Evolutionary conservation across 2,113 vertebrate species (phyloP).

Genomic region (Lipophrys pholis): DNA sequence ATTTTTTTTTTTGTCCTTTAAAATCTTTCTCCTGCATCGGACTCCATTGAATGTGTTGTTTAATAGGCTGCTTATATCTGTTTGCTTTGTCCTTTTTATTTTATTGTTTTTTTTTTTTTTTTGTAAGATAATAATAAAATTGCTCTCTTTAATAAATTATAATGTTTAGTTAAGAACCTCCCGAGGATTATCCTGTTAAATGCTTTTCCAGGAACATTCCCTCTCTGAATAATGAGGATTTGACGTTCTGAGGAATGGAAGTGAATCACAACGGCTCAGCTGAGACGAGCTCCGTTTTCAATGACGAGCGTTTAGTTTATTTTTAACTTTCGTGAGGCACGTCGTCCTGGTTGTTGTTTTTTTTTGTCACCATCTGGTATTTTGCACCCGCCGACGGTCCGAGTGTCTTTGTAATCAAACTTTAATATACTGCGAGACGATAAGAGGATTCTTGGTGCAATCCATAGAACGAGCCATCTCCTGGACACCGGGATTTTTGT

Average conservation of each 20-base stretch:
- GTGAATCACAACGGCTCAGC: constrained; percentile 26
- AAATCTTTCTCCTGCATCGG: constrained; percentile 34
- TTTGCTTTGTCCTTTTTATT: constrained; percentile 65
- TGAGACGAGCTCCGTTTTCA: constrained; percentile 38
- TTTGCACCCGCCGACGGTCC: constrained; percentile 40
- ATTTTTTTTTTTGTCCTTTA: constrained; percentile 34
- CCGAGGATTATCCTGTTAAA: constrained; percentile 22
- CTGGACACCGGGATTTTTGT: too few species aligned
- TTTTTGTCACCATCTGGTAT: constrained; percentile 48
- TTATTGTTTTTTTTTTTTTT: constrained; percentile 59
- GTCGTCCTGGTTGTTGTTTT: constrained; percentile 14
- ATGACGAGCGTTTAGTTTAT: constrained; percentile 45
- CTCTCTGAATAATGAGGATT: constrained; percentile 20
- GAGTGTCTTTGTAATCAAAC: constrained; percentile 67
- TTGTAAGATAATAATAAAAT: constrained; percentile 48
- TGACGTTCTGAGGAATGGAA: constrained; percentile 55
- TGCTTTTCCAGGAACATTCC: constrained; percentile 54
- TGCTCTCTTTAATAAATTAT: constrained; percentile 66
- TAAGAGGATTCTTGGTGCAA: too few species aligned
- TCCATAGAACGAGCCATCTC: too few species aligned
- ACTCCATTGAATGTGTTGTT: constrained; percentile 34
- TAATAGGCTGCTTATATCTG: constrained; percentile 31
- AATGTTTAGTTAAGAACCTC: background rate
- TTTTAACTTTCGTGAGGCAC: constrained; percentile 23
- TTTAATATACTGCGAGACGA: constrained; percentile 31